These are phyloP conservation scores for Arenaria interpres DNA, from an alignment of 2,113 vertebrate genomes.

Conservation along the genomic window DNA sequence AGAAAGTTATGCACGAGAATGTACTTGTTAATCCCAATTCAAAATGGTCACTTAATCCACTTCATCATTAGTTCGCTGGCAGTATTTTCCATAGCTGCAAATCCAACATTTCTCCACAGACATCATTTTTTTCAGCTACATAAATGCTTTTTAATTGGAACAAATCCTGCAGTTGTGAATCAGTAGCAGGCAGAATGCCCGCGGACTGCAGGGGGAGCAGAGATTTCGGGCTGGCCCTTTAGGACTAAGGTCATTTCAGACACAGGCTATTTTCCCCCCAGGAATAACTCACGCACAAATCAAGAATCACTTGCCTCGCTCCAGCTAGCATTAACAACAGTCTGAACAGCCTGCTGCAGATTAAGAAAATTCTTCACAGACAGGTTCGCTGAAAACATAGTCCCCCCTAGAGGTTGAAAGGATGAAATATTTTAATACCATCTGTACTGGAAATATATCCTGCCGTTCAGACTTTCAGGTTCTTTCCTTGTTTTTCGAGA, in stretches of 20 bases:
- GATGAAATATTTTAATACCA: conserved; percentile 28
- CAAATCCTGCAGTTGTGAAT: background rate
- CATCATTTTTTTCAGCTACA: background rate
- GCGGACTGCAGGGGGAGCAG: background rate
- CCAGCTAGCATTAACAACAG: background rate
- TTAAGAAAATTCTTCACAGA: background rate
- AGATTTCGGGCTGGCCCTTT: background rate
- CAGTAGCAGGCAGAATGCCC: conserved; percentile 26
- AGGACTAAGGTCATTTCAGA: background rate
- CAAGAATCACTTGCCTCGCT: background rate
- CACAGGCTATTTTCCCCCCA: background rate
- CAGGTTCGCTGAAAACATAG: conserved; percentile 74
- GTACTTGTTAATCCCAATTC: conserved; percentile 22
- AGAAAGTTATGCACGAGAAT: background rate
- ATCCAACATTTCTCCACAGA: background rate
- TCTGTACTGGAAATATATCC: background rate
- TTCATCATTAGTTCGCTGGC: background rate
- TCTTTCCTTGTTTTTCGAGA: background rate
- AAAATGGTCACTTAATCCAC: conserved; percentile 18
- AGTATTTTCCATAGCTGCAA: conserved; percentile 24
- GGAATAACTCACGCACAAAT: background rate
- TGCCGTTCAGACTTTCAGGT: background rate
- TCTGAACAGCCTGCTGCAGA: background rate
- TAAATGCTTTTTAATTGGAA: conserved; percentile 35
- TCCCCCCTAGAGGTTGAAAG: conserved; percentile 78